Evolutionary conservation across 1,140 invertebrate species (phyloP), one percentile per base, ranked within the genome.

Genomic region (Pissodes strobi): DNA sequence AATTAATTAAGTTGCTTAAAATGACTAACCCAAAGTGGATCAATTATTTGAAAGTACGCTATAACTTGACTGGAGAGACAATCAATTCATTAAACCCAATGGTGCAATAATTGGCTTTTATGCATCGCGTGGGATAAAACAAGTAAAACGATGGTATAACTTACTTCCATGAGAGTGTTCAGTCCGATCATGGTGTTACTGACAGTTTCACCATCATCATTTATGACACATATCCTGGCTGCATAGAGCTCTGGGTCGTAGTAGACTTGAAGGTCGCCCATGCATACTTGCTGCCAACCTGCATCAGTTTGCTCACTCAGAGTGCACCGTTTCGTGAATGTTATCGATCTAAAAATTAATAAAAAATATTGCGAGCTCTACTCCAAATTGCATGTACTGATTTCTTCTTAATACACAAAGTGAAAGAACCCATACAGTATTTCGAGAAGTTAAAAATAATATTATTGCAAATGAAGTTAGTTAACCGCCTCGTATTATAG

Each of bases 211-310:
- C 70, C 72, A 18, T 48, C 48, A 21, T 72, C 70, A 25, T 71
- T 62, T 9, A 15, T 66, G 19, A 78, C 41, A 15, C 23, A 53
- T 45, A 78, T 74, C 22, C 69, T 58, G 2, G 74, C 66, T 1
- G 64, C 70, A 49, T 73, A 76, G 8, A 73, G 22, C 43, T 76
- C 74, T 6, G 66, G 48, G 52, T 78, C 75, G 48, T 73, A 78
- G 52, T 71, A 75, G 15, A 78, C 63, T 38, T 73, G 62, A 9
- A 77, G 46, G 5, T 68, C 66, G 6, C 76, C 76, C 2, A 43
- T 58, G 13, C 52, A 51, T 0, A 77, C 52, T 1, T 60, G 43
- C 13, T 66, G 65, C 76, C 76, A 78, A 12, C 18, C 23, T 8
- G 15, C 25, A 9, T n/a, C 19, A 9, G 23, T 68, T 45, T 69